Evolutionary conservation across 2,113 vertebrate genomes (phyloP), one percentile per base, ranked within the genome.

Genomic region (Perca flavescens): DNA sequence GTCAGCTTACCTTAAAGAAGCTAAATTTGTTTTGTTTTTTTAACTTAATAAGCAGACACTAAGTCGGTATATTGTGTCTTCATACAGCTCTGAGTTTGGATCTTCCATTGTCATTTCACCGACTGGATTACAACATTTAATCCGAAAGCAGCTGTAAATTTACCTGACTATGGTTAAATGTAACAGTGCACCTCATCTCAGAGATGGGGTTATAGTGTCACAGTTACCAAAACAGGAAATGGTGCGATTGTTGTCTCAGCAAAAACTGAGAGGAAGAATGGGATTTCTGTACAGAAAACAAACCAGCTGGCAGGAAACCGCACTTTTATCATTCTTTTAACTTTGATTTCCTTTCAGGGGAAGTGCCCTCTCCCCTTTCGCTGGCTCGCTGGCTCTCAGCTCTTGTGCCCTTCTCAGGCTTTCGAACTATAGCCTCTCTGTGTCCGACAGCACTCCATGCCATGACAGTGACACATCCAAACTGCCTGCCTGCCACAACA

Each of bases 251-350:
- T 95, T 95, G 91, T 92, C 91, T 95, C 94, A 96, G 94, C 94
- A 95, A 89, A 93, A 93, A 90, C 65, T 16, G 77, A 94, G 90
- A 94, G 95, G 94, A 96, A 94, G 92, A 95, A 79, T 89, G 90
- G 91, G 93, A 95, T 95, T 95, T 92, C 92, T 93, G 91, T 83
- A 71, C 92, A 82, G 89, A 95, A 95, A 93, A 92, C 92, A 89
- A 92, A 94, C 70, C 95, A 96, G 95, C 95, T 96, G 95, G 91
- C 95, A 96, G 96, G 96, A 96, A 96, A 93, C 92, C 70, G 46
- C 86, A 85, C 91, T 94, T 90, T 90, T 93, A 94, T 92, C 91
- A 93, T 93, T 94, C 91, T 90, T 92, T 92, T 87, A 91, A 90
- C 79, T 88, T 94, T 92, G 92, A 95, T 95, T 95, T 95, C 94